Evolutionary conservation across 92 coral and sea anemone species (phyloP), one percentile per base, ranked within the genome.

Genomic region (Chrysogorgia sp.): DNA sequence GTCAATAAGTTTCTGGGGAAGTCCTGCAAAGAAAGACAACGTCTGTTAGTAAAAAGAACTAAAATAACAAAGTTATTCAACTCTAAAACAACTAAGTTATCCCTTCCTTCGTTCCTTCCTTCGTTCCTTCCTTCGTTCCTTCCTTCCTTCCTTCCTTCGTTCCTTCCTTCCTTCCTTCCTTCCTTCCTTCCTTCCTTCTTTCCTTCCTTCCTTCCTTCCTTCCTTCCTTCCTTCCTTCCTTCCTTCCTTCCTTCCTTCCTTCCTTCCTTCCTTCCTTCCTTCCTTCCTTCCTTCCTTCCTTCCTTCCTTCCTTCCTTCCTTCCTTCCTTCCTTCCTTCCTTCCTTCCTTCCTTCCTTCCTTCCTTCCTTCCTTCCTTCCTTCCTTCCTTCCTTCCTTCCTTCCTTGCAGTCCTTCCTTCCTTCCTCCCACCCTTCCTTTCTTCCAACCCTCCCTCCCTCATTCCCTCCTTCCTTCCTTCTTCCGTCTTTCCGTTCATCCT

Each of bases 81-180:
- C n/a, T n/a, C n/a, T n/a, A 15, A 71, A 0, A 3, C 58, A 2
- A 22, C 24, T 20, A 17, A 43, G 10, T n/a, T n/a, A n/a, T n/a
- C n/a, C 21, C 52, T 34, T n/a, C n/a, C n/a, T n/a, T n/a, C n/a
- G n/a, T n/a, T n/a, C n/a, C n/a, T n/a, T n/a, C n/a, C n/a, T n/a
- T n/a, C n/a, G n/a, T n/a, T n/a, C n/a, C n/a, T n/a, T n/a, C n/a
- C n/a, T n/a, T n/a, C n/a, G n/a, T n/a, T n/a, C n/a, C n/a, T n/a
- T n/a, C n/a, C n/a, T n/a, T n/a, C n/a, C n/a, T n/a, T n/a, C n/a
- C n/a, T n/a, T n/a, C n/a, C n/a, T n/a, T n/a, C n/a, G n/a, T n/a
- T n/a, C n/a, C n/a, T n/a, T n/a, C n/a, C n/a, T n/a, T n/a, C 85
- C 80, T 67, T 88, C 97, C 93, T 75, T 91, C 67, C 29, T 88